These are phyloP conservation scores for Podiceps cristatus DNA, from an alignment of 2,113 vertebrate species.

Conservation along the genomic window DNA sequence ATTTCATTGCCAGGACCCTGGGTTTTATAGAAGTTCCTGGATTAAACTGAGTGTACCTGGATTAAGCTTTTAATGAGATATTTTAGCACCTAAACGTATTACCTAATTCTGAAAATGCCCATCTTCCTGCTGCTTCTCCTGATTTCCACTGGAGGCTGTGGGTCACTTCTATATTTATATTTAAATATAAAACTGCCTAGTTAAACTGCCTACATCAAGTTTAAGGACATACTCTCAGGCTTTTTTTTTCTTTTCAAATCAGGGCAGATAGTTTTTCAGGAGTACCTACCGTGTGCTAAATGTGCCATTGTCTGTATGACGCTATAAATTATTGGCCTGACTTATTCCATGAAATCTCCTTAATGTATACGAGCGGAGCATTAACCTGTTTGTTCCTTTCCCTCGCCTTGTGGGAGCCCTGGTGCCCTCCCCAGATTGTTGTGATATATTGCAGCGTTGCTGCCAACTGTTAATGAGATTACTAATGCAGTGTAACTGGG, in stretches of 20 bases:
- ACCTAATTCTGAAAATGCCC: background rate
- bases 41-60: background rate
- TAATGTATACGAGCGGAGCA: background rate
- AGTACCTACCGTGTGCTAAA: background rate
- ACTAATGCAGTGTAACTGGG: background rate
- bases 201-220: background rate
- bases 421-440: background rate
- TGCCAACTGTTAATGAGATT: background rate
- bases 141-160: background rate
- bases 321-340: background rate
- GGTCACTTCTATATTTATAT: background rate
- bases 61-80: background rate
- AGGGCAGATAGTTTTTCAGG: background rate
- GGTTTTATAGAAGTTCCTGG: background rate
- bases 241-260: background rate
- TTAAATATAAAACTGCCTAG: fast-evolving
- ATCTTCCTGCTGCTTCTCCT: background rate
- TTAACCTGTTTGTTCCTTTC: background rate
- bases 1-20: background rate
- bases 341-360: background rate
- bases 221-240: background rate
- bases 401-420: background rate
- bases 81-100: background rate
- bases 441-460: background rate
- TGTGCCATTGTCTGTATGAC: background rate